Percentiles rank a stretch among this genome's conserved stretches.
phyloP scores from a whole-genome alignment of 1,140 invertebrate species.

The Brachystomella parvula region DNA sequence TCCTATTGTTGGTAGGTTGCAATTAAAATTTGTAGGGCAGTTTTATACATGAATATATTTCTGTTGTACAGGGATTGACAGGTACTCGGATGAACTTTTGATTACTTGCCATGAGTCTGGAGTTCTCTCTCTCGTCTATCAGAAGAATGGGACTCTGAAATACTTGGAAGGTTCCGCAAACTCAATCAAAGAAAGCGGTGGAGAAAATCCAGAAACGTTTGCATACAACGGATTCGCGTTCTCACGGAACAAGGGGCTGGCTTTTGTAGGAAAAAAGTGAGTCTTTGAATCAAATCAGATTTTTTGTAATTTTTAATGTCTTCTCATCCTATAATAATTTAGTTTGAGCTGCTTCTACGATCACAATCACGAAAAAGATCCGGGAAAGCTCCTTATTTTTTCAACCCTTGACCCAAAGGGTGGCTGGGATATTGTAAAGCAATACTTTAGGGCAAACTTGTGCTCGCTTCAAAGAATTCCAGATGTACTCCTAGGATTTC shows the following conservation, averaged over 20 bases:
- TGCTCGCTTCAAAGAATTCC: not conserved
- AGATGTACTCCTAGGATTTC: conserved; percentile 2
- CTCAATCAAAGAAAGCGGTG: conserved; percentile 1
- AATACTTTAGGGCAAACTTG: not conserved
- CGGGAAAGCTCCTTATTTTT: conserved; percentile 2
- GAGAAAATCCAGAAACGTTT: not conserved
- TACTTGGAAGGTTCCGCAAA: conserved; percentile 12
- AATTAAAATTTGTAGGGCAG: not conserved
- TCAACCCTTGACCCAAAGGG: not conserved
- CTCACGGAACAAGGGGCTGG: conserved; percentile 3
- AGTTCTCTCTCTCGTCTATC: not conserved
- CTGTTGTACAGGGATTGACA: conserved; percentile 5
- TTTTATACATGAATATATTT: not conserved
- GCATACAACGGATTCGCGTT: conserved; percentile 19
- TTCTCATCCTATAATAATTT: not conserved
- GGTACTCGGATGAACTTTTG: conserved; percentile 13
- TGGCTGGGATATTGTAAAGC: not conserved
- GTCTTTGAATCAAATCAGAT: not conserved
- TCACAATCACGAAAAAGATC: not conserved
- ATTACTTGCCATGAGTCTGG: conserved; percentile 17
- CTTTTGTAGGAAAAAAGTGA: conserved; percentile 19
- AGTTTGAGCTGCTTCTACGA: conserved; percentile 11
- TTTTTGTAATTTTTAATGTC: not conserved
- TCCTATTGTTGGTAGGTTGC: conserved; percentile 16
- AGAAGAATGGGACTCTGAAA: not conserved